Percentiles rank a stretch among this genome's conserved stretches.
Conservation (phyloP, 2,113 vertebrate species). For the Elephantulus edwardii region DNA sequence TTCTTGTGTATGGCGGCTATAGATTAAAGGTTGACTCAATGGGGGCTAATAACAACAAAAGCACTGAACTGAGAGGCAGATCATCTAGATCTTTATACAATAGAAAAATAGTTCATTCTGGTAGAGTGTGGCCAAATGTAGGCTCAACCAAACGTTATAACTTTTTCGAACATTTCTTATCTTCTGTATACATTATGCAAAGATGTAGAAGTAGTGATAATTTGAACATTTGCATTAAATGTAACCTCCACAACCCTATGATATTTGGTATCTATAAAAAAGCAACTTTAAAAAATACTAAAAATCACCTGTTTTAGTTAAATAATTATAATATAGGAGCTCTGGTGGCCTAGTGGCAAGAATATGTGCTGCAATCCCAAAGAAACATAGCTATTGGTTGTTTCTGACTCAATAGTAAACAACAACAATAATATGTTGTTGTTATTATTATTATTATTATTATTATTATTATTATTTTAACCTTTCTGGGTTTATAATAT, state of each 20-base stretch:
- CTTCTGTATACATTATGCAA: not conserved
- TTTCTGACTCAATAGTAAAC: no score
- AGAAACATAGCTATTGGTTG: no score
- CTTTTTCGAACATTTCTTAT: not conserved
- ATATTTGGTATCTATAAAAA: not conserved
- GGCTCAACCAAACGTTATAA: not conserved
- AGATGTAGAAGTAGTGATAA: not conserved
- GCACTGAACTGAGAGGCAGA: not conserved
- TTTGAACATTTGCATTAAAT: not conserved
- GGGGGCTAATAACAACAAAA: not conserved
- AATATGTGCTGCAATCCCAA: no score
- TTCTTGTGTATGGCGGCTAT: not conserved
- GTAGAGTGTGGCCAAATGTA: not conserved
- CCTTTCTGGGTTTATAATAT: not conserved
- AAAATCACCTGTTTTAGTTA: not conserved
- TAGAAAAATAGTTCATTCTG: not conserved
- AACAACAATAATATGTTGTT: no score
- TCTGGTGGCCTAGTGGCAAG: no score
- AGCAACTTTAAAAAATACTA: slow-evolving; percentile 13
- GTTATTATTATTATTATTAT: no score
- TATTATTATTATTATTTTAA: no score
- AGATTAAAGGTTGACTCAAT: not conserved
- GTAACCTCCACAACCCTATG: not conserved
- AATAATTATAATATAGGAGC: not conserved
- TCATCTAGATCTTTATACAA: not conserved